Percentiles rank a stretch among this genome's conserved stretches.
Evolutionary conservation across 2,888 invertebrate species (phyloP).

Genomic region (Chrysolina haemoptera): DNA sequence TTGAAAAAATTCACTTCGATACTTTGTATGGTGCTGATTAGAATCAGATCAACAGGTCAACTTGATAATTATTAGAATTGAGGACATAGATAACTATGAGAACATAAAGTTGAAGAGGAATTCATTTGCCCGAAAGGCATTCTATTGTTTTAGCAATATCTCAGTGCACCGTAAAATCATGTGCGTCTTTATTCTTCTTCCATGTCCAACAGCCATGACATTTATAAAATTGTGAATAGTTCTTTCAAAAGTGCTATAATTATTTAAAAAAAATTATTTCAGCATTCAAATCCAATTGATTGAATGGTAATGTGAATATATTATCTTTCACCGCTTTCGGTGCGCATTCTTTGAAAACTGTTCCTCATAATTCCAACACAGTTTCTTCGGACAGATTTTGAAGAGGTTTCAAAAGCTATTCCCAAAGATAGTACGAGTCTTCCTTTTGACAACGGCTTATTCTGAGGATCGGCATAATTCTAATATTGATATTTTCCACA

Average conservation of each 20-base stretch:
- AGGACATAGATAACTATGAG: too few species aligned
- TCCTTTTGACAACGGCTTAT: background rate
- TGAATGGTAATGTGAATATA: too few species aligned
- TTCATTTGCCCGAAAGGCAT: background rate
- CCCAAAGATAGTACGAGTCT: background rate
- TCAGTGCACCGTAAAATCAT: background rate
- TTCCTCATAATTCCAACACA: background rate
- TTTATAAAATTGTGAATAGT: too few species aligned
- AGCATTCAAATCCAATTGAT: too few species aligned
- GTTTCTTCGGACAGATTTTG: background rate
- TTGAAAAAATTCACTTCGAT: too few species aligned
- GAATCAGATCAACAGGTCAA: too few species aligned
- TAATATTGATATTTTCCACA: slow-evolving; percentile 68
- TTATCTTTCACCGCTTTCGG: too few species aligned
- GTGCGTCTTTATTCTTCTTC: background rate
- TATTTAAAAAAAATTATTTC: too few species aligned
- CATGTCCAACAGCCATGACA: background rate
- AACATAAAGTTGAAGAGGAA: background rate
- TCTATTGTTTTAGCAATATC: background rate
- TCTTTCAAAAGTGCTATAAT: too few species aligned
- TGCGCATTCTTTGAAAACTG: too few species aligned
- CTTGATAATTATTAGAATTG: too few species aligned
- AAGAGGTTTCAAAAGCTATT: background rate
- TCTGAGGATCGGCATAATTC: background rate
- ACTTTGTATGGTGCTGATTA: too few species aligned